These are phyloP conservation scores for Gracilinanus agilis DNA, from an alignment of 2,113 vertebrate species.

Conservation along the genomic window DNA sequence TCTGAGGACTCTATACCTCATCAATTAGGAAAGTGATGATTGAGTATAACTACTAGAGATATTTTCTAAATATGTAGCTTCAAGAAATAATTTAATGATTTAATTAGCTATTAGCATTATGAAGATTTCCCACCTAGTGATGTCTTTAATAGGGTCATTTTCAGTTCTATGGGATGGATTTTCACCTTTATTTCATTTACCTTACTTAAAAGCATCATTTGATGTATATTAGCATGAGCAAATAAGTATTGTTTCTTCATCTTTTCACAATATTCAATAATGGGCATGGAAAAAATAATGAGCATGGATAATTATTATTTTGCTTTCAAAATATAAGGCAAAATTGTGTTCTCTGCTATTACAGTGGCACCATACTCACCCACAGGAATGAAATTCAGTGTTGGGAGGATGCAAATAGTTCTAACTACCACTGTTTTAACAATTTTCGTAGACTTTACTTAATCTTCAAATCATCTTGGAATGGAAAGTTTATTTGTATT, in stretches of 20 bases:
- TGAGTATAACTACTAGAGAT: no score
- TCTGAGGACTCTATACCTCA: no score
- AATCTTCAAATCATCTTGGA: slow-evolving; percentile 9
- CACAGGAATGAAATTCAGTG: not conserved
- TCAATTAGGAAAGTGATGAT: no score
- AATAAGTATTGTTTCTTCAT: not conserved
- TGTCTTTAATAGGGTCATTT: not conserved
- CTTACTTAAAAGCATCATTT: slow-evolving; percentile 19
- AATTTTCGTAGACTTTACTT: not conserved
- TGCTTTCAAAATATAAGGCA: slow-evolving; percentile 1
- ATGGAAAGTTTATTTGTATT: not conserved
- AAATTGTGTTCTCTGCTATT: not conserved
- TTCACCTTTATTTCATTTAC: not conserved
- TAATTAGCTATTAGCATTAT: not conserved
- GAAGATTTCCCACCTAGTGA: not conserved
- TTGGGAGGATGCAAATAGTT: not conserved
- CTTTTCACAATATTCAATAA: not conserved
- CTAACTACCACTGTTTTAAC: slow-evolving; percentile 6
- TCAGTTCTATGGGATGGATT: not conserved
- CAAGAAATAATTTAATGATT: not conserved
- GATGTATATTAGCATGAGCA: not conserved
- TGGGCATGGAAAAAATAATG: not conserved
- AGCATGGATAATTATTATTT: not conserved
- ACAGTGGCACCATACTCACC: not conserved
- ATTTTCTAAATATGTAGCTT: no score